Conservation (phyloP, 2,797 vertebrate species). For the Euthynnus affinis region DNA sequence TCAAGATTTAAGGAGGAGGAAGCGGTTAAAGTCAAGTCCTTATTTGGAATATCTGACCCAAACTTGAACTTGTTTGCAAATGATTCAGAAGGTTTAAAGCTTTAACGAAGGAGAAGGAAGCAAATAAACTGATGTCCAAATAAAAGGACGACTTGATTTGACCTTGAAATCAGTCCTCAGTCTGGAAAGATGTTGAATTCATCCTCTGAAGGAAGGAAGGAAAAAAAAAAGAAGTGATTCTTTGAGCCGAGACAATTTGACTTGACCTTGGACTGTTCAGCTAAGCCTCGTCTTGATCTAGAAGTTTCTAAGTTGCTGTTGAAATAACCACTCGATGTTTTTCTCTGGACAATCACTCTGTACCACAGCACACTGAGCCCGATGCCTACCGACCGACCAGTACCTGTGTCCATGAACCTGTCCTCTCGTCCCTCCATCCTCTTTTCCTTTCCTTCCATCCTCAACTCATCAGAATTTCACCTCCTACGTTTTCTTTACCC, state of each 20-base stretch:
- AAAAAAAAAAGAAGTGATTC: background rate
- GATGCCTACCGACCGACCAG: slow-evolving; percentile 81
- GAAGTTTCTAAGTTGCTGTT: slow-evolving; percentile 59
- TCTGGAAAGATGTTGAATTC: background rate
- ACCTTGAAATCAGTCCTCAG: background rate
- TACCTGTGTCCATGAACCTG: slow-evolving; percentile 77
- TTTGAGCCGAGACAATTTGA: slow-evolving; percentile 19
- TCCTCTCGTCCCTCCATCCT: slow-evolving; percentile 2
- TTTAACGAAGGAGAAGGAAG: slow-evolving; percentile 50
- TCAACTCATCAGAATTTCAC: slow-evolving; percentile 3
- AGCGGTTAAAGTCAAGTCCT: background rate
- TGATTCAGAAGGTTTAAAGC: slow-evolving; percentile 38
- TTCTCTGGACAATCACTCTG: slow-evolving; percentile 86
- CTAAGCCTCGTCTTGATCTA: slow-evolving; percentile 52
- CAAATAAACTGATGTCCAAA: slow-evolving; percentile 19
- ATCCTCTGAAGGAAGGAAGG: background rate
- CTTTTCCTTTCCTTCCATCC: slow-evolving; percentile 10
- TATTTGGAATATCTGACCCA: slow-evolving; percentile 15
- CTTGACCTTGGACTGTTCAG: slow-evolving; percentile 57
- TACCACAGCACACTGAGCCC: slow-evolving; percentile 87
- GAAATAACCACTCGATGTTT: slow-evolving; percentile 67
- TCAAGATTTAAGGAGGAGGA: slow-evolving; percentile 14
- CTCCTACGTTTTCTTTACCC: slow-evolving; percentile 18
- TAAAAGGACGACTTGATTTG: background rate
- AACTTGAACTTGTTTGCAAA: background rate